A percentile compares a stretch with the other conserved stretches of the same genome.
Conservation (phyloP, 2,888 invertebrate species). For the Acrobasis consociella region DNA sequence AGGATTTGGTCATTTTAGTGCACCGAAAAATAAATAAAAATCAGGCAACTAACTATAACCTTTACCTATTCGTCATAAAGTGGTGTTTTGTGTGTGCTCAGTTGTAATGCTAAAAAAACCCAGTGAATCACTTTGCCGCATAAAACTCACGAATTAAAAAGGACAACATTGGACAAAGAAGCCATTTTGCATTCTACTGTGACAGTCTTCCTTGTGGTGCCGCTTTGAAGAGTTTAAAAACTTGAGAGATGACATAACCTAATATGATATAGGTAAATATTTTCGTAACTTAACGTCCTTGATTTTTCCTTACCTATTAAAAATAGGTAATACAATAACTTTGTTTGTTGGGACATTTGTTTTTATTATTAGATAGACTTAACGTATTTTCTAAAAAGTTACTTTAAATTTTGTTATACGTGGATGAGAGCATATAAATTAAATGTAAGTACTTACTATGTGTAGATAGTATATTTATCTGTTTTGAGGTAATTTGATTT, state of each 20-base stretch:
- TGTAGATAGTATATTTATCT: too few species aligned
- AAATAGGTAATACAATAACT: too few species aligned
- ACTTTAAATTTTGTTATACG: too few species aligned
- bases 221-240: slow-evolving; percentile 54
- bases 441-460: too few species aligned
- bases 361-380: too few species aligned
- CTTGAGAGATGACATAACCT: slow-evolving; percentile 40
- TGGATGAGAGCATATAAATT: too few species aligned
- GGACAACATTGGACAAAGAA: slow-evolving; percentile 79
- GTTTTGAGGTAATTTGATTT: too few species aligned
- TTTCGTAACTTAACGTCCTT: too few species aligned
- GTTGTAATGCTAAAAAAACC: slow-evolving; percentile 47
- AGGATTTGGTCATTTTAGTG: slow-evolving; percentile 49
- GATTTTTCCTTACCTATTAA: too few species aligned
- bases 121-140: slow-evolving; percentile 78
- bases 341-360: too few species aligned
- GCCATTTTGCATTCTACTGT: slow-evolving; percentile 78
- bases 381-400: too few species aligned
- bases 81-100: slow-evolving; percentile 26
- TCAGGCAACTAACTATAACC: slow-evolving; percentile 26
- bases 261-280: too few species aligned
- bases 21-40: slow-evolving; percentile 26
- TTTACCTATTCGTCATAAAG: slow-evolving; percentile 26
- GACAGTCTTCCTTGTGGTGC: slow-evolving; percentile 76
- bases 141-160: slow-evolving; percentile 80